These are phyloP conservation scores for Gallinago solitaria DNA, from an alignment of 2,797 vertebrate genomes.

Conservation along the genomic window DNA sequence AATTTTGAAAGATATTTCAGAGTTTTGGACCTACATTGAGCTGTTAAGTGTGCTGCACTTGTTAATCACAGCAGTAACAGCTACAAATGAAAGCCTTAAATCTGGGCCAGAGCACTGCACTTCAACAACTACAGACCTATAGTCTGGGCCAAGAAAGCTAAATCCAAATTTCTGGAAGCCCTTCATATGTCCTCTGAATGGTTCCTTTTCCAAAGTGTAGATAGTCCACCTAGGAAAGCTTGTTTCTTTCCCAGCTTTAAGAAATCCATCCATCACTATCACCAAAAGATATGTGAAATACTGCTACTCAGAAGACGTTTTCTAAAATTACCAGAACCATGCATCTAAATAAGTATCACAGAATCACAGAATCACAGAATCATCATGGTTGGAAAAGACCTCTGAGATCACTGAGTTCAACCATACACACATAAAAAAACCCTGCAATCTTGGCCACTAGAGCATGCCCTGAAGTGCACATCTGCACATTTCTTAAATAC, in stretches of 20 bases:
- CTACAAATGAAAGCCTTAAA: background rate
- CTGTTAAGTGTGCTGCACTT: background rate
- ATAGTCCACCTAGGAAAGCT: background rate
- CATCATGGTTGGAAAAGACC: no score
- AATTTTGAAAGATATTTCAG: background rate
- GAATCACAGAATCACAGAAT: no score
- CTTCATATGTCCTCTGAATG: background rate
- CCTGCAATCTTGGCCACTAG: no score
- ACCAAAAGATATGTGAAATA: background rate
- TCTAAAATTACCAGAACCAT: background rate
- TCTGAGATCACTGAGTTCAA: no score
- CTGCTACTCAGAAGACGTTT: background rate
- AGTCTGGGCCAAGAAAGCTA: background rate
- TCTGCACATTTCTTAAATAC: no score
- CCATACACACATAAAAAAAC: no score
- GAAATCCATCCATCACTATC: background rate
- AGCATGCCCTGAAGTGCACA: no score
- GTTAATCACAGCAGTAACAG: background rate
- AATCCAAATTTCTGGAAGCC: background rate
- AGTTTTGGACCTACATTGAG: background rate
- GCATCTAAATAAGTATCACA: background rate
- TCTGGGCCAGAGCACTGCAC: background rate
- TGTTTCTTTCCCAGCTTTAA: background rate
- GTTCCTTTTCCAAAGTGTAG: background rate
- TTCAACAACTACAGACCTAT: background rate